Conservation (phyloP, 2,888 invertebrate species). For the Caenorhabditis sp. region DNA sequence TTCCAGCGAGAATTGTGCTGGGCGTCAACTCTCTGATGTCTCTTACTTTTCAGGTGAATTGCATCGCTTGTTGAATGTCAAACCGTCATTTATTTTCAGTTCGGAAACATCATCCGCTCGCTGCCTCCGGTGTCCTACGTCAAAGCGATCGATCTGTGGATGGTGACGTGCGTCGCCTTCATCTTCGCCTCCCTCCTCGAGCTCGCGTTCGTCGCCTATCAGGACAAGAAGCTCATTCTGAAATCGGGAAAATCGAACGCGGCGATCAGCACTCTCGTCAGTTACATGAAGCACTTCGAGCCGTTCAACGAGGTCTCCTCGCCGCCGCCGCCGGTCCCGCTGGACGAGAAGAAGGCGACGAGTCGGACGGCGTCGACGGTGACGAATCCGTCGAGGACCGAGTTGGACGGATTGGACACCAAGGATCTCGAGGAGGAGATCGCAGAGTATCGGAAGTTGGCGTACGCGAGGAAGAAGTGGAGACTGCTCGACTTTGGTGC, state of each 20-base stretch:
- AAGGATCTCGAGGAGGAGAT: constrained; percentile 54
- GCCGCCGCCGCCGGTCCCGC: constrained; percentile 15
- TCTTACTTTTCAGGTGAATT: constrained; percentile 68
- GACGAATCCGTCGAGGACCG: constrained; percentile 17
- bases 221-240: constrained; percentile 70
- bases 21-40: constrained; percentile 78
- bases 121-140: constrained; percentile 77
- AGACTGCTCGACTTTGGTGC: constrained; percentile 61
- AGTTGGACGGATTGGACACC: constrained; percentile 42
- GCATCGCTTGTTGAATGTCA: background rate
- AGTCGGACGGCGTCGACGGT: constrained; percentile 16
- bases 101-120: constrained; percentile 75
- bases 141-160: constrained; percentile 76
- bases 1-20: constrained; percentile 75
- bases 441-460: constrained; percentile 45
- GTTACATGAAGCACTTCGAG: constrained; percentile 59
- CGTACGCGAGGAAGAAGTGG: constrained; percentile 57
- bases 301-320: constrained; percentile 23
- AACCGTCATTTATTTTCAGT: constrained; percentile 57
- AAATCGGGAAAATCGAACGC: constrained; percentile 60
- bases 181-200: constrained; percentile 76
- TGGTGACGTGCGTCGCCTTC: constrained; percentile 75
- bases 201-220: constrained; percentile 77
- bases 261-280: constrained; percentile 61
- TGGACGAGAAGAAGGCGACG: constrained; percentile 10